Evolutionary conservation across 2,888 invertebrate genomes (phyloP), one percentile per base, ranked within the genome.

Genomic region (Geotrupes spiniger): DNA sequence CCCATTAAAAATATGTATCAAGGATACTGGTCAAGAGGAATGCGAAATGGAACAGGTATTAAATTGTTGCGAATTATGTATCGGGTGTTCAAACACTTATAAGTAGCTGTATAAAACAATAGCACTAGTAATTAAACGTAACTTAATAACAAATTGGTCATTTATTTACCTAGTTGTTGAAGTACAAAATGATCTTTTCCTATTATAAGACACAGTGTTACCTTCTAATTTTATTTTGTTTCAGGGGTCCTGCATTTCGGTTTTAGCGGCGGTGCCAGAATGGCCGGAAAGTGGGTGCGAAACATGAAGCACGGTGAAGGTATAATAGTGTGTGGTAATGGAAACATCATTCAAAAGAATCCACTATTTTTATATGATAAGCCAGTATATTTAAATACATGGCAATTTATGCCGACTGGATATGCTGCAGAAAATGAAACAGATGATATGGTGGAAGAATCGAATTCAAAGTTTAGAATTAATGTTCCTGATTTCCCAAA

Each of bases 261-360:
- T 2, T 68, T 76, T 2, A 74, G 76, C 1, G 69, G 77, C 36
- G 82, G 82, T 1, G 75, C 78, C 0, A 74, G 74, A 62, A 77
- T 80, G 55, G 77, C 74, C 54, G 83, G 83, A 21, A 70, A 75
- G 21, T 82, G 79, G 69, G 70, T 72, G 56, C 63, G 76, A 33
- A 78, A 82, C 63, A 72, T 74, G 53, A 83, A 83, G 61, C 75
- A 82, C 51, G 83, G 83, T 0, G 58, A 65, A 1, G 82, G 81
- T 1, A 71, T 71, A 48, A 67, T 80, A 49, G 68, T 78, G 41
- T 80, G 81, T 11, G 81, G 79, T 46, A 79, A 78, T 58, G 83
- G 83, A 9, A 63, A 74, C 5, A 72, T 75, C 37, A 61, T 79
- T 1, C 69, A 76, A 59, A 69, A 72, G 44, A 73, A 75, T 60